Conservation (phyloP, 2,113 vertebrate genomes). For the Calypte anna region DNA sequence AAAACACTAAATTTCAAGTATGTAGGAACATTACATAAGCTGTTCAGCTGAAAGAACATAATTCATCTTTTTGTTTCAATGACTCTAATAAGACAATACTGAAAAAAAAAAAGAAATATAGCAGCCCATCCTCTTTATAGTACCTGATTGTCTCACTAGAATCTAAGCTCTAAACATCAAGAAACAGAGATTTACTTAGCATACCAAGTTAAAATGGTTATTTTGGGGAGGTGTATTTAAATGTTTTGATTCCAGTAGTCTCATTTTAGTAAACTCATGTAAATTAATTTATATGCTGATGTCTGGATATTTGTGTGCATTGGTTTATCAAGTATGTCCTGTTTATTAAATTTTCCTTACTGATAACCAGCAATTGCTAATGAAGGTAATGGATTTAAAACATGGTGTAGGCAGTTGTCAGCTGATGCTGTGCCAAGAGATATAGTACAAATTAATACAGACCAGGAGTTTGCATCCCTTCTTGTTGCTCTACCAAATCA, state of each 20-base stretch:
- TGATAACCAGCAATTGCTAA: constrained; percentile 7
- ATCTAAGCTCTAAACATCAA: not conserved
- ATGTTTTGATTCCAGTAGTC: not conserved
- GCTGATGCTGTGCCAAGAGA: constrained; percentile 15
- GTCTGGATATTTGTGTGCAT: not conserved
- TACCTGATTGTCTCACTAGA: not conserved
- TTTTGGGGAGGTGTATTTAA: not conserved
- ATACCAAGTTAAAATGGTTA: not conserved
- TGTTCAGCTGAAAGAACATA: not conserved
- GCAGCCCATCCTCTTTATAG: not conserved
- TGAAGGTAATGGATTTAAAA: constrained; percentile 50
- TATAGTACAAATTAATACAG: not conserved
- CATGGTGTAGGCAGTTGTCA: not conserved
- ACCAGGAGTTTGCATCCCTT: constrained; percentile 5
- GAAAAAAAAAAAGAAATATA: not conserved
- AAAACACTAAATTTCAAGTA: not conserved
- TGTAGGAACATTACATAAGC: not conserved
- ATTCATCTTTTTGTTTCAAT: not conserved
- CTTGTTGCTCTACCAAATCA: constrained; percentile 3
- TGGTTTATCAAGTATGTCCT: not conserved
- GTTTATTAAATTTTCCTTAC: constrained; percentile 10
- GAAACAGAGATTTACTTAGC: not conserved
- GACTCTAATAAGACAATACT: not conserved
- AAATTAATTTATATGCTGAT: not conserved
- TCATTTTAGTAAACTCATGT: not conserved